Conservation (phyloP, 2,113 vertebrate species). For the Ursus arctos region DNA sequence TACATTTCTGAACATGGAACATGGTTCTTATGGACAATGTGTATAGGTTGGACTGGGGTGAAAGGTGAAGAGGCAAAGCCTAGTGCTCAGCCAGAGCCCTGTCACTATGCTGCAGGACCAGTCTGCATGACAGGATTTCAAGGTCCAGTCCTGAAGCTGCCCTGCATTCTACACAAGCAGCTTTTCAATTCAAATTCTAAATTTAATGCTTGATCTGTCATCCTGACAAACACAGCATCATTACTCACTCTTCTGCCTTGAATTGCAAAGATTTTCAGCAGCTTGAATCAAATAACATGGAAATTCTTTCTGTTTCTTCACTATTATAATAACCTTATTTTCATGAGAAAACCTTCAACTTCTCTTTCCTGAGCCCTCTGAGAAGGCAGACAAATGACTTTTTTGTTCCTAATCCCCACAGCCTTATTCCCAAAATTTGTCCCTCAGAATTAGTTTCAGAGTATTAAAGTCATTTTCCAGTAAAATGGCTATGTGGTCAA, state of each 20-base stretch:
- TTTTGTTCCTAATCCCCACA: background rate
- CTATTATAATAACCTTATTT: conserved; percentile 13
- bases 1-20: background rate
- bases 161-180: background rate
- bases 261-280: conserved; percentile 44
- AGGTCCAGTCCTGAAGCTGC: background rate
- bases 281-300: background rate
- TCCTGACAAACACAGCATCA: background rate
- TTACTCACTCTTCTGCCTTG: conserved; percentile 38
- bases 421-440: background rate
- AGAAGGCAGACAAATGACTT: background rate
- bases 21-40: background rate
- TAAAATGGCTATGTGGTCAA: background rate
- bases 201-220: conserved; percentile 16
- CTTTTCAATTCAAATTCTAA: conserved; percentile 41
- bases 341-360: background rate
- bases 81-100: background rate
- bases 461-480: background rate
- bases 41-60: too few relatives aligned
- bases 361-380: background rate
- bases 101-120: accelerated
- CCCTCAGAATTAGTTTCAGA: background rate
- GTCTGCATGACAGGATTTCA: background rate
- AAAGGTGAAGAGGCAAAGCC: background rate
- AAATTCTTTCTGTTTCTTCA: background rate